phyloP scores from a whole-genome alignment of 2,113 vertebrate genomes.

The Indicator indicator region DNA sequence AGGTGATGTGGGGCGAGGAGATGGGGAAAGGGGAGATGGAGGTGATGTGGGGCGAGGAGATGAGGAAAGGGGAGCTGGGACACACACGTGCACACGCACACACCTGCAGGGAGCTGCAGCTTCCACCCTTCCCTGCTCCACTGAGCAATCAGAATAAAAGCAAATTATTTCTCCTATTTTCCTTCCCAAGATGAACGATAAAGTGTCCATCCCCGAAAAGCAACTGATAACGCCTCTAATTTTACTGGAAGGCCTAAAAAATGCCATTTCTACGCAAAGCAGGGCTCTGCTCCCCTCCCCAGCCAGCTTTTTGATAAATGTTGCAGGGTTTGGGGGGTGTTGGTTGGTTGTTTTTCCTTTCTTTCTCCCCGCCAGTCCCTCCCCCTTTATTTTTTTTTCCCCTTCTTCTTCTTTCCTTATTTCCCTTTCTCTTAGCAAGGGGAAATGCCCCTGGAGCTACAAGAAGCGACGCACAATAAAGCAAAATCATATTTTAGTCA shows the following conservation, averaged over 20 bases:
- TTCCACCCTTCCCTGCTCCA: not conserved
- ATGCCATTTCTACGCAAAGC: conserved; percentile 90
- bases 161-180: conserved; percentile 79
- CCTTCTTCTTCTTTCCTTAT: not conserved
- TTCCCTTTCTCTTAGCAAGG: conserved; percentile 44
- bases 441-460: conserved; percentile 85
- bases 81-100: too few species aligned
- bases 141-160: conserved; percentile 58
- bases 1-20: not conserved
- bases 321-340: too few species aligned
- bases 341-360: conserved; percentile 43
- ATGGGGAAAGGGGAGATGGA: too few species aligned
- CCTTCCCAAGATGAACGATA: conserved; percentile 88
- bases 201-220: conserved; percentile 88
- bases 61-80: too few species aligned
- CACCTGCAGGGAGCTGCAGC: not conserved
- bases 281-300: conserved; percentile 78
- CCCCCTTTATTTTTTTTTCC: not conserved
- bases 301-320: conserved; percentile 83
- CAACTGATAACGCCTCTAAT: conserved; percentile 89
- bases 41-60: too few species aligned
- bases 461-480: conserved; percentile 80
- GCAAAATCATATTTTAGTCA: conserved; percentile 86
- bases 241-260: conserved; percentile 83
- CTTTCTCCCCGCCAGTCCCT: not conserved